A percentile compares a stretch with the other conserved stretches of the same genome.
Conservation (phyloP, 2,113 vertebrate genomes). For the Anarhynchus alexandrinus region DNA sequence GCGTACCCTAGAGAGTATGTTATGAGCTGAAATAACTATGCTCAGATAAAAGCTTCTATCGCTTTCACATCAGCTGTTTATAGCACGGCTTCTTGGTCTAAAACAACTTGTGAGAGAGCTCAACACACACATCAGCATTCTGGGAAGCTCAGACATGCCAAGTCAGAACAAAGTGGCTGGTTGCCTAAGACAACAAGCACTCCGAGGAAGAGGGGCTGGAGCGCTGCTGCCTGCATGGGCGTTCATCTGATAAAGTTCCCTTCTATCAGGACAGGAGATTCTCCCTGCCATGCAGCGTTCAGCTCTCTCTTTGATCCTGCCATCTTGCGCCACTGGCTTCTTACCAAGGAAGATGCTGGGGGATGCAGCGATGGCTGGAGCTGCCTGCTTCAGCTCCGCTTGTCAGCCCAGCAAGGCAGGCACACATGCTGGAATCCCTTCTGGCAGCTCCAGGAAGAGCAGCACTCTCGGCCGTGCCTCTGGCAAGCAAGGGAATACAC, state of each 20-base stretch:
- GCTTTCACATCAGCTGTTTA: neutral
- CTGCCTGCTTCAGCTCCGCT: conserved; percentile 8
- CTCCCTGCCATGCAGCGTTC: neutral
- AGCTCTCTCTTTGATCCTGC: neutral
- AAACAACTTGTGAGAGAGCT: neutral
- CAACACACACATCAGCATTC: neutral
- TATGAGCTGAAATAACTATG: neutral
- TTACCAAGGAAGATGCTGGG: neutral
- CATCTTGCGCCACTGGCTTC: neutral
- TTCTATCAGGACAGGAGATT: neutral
- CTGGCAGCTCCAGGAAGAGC: conserved; percentile 13
- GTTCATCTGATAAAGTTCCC: neutral
- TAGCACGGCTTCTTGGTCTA: neutral
- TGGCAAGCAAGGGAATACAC: neutral
- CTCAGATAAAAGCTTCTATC: neutral
- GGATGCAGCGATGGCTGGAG: neutral
- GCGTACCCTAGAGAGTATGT: neutral
- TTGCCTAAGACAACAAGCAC: neutral
- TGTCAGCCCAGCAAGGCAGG: conserved; percentile 4
- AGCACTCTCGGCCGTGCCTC: neutral
- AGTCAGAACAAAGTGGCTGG: neutral
- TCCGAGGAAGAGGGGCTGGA: neutral
- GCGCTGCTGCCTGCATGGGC: neutral
- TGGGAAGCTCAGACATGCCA: neutral
- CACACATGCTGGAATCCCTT: neutral